phyloP scores from a whole-genome alignment of 2,797 vertebrate genomes.

The Cheracebus regulus region DNA sequence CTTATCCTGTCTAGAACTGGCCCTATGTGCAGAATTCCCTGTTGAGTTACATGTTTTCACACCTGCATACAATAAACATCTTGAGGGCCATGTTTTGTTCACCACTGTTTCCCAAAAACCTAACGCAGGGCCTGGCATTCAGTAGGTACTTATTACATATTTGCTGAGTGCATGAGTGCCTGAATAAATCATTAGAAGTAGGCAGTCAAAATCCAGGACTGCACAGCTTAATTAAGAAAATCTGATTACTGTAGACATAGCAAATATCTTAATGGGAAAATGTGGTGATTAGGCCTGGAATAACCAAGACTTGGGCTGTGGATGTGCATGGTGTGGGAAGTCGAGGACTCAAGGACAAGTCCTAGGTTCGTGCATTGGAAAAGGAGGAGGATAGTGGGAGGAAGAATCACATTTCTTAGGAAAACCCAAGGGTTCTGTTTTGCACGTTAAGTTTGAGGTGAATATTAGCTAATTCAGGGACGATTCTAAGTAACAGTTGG shows the following conservation, averaged over 20 bases:
- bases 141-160: not conserved
- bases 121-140: not conserved
- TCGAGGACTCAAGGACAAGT: not conserved
- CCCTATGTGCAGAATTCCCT: not conserved
- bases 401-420: not conserved
- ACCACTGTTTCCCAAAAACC: not conserved
- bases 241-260: not conserved
- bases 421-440: not conserved
- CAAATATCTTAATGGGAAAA: not conserved
- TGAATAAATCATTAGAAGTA: not conserved
- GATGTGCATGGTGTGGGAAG: not conserved
- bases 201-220: not conserved
- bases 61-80: not conserved
- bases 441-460: not conserved
- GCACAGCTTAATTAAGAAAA: not conserved
- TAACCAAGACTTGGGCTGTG: not conserved
- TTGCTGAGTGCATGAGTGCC: not conserved
- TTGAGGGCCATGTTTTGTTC: not conserved
- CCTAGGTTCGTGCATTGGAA: not conserved
- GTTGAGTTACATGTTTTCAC: not conserved
- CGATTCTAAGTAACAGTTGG: not conserved
- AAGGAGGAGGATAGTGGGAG: not conserved
- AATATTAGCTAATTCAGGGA: not conserved
- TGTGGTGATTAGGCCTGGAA: not conserved
- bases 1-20: not conserved